A percentile compares a stretch with the other conserved stretches of the same genome.
Conservation (phyloP, 64 coral and sea anemone genomes). For the Montipora capricornis region DNA sequence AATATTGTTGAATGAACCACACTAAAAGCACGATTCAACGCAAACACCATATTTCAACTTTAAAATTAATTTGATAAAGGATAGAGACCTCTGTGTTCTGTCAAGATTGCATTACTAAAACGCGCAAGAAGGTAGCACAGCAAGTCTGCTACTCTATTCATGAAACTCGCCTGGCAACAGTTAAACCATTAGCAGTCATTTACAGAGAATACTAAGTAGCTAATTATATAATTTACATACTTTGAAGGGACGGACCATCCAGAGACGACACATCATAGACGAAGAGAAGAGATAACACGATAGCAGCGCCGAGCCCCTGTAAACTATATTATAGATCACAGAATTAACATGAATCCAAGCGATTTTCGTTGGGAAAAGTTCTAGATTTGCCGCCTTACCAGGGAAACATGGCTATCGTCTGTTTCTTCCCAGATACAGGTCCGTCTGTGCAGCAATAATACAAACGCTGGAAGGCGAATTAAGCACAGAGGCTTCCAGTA, state of each 20-base stretch:
- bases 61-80: background rate
- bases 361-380: background rate
- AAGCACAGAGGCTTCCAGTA: slow-evolving; percentile 59
- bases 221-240: slow-evolving; percentile 8
- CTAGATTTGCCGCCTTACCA: slow-evolving; percentile 25
- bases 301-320: slow-evolving; percentile 21
- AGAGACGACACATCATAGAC: slow-evolving; percentile 69
- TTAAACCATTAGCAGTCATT: slow-evolving; percentile 4
- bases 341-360: background rate
- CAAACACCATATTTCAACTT: background rate
- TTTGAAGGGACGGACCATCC: slow-evolving; percentile 42
- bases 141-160: background rate
- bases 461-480: slow-evolving; percentile 40
- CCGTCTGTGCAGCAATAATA: slow-evolving; percentile 65
- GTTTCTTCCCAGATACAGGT: slow-evolving; percentile 73
- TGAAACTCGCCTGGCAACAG: background rate
- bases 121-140: background rate
- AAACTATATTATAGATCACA: slow-evolving; percentile 26
- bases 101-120: slow-evolving; percentile 31
- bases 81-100: background rate
- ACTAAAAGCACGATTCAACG: background rate
- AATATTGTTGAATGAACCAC: background rate
- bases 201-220: background rate
- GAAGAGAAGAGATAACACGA: slow-evolving; percentile 43
- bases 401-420: slow-evolving; percentile 66